These are phyloP conservation scores for Solen grandis DNA, from an alignment of 1,140 invertebrate species.

Conservation along the genomic window DNA sequence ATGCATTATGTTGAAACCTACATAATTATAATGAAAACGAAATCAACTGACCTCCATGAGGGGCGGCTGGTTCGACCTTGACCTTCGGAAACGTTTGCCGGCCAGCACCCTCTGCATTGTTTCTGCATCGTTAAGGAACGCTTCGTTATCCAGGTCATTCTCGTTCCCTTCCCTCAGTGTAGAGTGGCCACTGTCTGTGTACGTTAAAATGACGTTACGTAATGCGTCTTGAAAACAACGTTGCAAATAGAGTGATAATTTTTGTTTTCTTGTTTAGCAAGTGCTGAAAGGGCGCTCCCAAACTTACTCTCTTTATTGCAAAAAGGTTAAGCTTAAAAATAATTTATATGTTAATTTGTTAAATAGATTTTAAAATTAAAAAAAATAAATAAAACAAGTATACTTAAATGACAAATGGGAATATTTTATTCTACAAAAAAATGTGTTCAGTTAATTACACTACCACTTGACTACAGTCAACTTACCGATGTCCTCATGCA, in stretches of 20 bases:
- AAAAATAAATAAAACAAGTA: neutral
- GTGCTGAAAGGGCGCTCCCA: too few species aligned
- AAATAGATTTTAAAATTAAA: neutral
- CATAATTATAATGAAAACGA: too few species aligned
- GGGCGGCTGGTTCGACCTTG: conserved; percentile 3
- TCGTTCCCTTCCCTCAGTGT: conserved; percentile 77
- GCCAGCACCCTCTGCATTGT: conserved; percentile 40
- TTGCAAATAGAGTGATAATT: too few species aligned
- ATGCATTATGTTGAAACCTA: too few species aligned
- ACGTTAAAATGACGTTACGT: neutral
- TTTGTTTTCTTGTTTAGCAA: too few species aligned
- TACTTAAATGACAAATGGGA: neutral
- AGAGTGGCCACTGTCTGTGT: conserved; percentile 81
- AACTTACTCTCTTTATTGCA: too few species aligned
- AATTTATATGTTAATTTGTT: too few species aligned
- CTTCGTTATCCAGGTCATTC: conserved; percentile 54
- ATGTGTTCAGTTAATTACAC: too few species aligned
- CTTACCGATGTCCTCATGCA: conserved; percentile 80
- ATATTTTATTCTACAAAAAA: too few species aligned
- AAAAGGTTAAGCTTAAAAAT: too few species aligned
- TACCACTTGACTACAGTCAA: conserved; percentile 1
- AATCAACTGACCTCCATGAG: conserved; percentile 23
- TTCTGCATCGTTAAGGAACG: conserved; percentile 49
- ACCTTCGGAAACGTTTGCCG: neutral
- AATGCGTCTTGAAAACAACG: too few species aligned